A percentile compares a stretch with the other conserved stretches of the same genome.
Evolutionary conservation across 2,888 invertebrate species (phyloP).

Genomic region (Sminthurides aquaticus): DNA sequence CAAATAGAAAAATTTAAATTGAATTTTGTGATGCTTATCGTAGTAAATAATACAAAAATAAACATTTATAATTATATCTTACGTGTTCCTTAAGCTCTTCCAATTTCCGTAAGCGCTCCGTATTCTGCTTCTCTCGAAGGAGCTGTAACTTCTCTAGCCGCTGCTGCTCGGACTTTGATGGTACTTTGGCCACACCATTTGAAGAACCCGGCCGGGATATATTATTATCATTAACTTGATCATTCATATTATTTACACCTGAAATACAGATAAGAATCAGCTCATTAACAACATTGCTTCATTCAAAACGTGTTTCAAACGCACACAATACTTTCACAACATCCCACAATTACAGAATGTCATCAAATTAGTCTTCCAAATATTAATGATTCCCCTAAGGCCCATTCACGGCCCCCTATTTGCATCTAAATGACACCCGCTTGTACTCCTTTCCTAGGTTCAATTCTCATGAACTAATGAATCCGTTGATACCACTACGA

Average conservation of each 20-base stretch:
- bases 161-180: slow-evolving; percentile 44
- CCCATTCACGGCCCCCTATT: too few species aligned
- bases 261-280: slow-evolving; percentile 9
- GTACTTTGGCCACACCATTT: slow-evolving; percentile 18
- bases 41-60: neutral
- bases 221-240: slow-evolving; percentile 18
- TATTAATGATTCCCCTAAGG: too few species aligned
- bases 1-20: neutral
- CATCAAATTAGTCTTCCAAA: neutral
- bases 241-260: slow-evolving; percentile 40
- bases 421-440: neutral
- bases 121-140: slow-evolving; percentile 77
- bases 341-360: neutral
- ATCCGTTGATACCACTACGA: too few species aligned
- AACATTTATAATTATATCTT: too few species aligned
- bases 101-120: slow-evolving; percentile 77
- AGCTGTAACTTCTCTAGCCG: slow-evolving; percentile 47
- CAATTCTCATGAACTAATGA: too few species aligned
- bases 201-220: slow-evolving; percentile 20
- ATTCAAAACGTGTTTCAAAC: neutral
- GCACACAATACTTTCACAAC: too few species aligned
- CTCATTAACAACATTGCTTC: neutral
- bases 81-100: slow-evolving; percentile 78
- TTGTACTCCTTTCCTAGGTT: neutral
- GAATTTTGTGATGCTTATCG: too few species aligned